Evolutionary conservation across 2,797 vertebrate species (phyloP), one percentile per base, ranked within the genome.

Genomic region (Sternotherus odoratus): DNA sequence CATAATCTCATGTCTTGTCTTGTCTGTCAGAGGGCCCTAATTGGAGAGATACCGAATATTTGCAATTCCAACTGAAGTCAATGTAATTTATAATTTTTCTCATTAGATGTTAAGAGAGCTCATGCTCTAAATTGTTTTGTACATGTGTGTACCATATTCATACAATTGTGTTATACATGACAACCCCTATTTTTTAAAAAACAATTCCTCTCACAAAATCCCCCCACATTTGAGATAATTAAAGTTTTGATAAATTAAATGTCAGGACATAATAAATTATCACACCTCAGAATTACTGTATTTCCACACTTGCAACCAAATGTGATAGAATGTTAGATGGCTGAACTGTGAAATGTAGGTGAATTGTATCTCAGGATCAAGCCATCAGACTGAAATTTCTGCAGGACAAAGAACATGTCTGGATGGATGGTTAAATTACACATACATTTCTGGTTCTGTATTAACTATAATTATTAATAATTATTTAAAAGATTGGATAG

Each of bases 201-300:
- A 92, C 92, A 80, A 53, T 74, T 85, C 19, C 60, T 92, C 54
- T 89, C 94, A 56, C 8, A 94, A 92, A 94, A 91, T 57, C 86
- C 83, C 28, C n/a, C 60, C 69, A 15, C 28, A 63, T 80, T 33
- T 75, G 79, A 83, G 12, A 28, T 30, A 53, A n/a, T 49, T 86
- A 56, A 92, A 82, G 2, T 85, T 92, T 5, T 89, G 28, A 92
- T 90, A 21, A 36, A 69, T 33, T 87, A 86, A 87, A 63, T 3
- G 56, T 24, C 8, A 88, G 26, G 50, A 92, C 89, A 19, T 17
- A 53, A 92, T 83, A 93, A 93, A 79, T 90, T 43, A 81, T n/a
- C 72, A 53, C 5, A 66, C 19, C 24, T 75, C 82, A 84, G 66
- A 85, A 95, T 50, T 54, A 79, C 30, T 75, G 48, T 6, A 43